Conservation (phyloP, 2,888 invertebrate genomes). For the Agonum fuliginosum region DNA sequence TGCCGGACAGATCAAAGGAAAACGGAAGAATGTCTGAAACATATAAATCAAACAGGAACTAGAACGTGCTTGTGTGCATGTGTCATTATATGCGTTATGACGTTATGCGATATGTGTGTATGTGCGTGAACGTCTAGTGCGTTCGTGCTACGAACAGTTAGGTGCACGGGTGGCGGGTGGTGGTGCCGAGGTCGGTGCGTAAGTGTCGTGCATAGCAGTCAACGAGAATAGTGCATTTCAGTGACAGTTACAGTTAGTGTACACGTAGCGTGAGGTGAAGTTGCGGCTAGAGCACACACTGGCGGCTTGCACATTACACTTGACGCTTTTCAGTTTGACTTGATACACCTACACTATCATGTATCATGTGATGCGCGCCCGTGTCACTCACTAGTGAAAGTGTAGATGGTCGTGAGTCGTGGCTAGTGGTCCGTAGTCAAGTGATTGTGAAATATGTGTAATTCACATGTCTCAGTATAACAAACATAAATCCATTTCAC, state of each 20-base stretch:
- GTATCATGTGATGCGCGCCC: slow-evolving; percentile 32
- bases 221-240: slow-evolving; percentile 27
- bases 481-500: slow-evolving; percentile 3
- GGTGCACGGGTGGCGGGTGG: slow-evolving; percentile 10
- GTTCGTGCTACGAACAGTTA: slow-evolving; percentile 40
- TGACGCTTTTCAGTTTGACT: slow-evolving; percentile 17
- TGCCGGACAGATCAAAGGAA: slow-evolving; percentile 75
- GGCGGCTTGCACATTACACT: neutral
- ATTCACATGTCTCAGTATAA: neutral
- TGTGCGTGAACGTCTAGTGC: slow-evolving; percentile 9
- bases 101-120: neutral
- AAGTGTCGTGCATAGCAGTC: slow-evolving; percentile 47
- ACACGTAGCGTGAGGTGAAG: slow-evolving; percentile 23
- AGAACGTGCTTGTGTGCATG: slow-evolving; percentile 53
- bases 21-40: slow-evolving; percentile 77
- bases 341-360: slow-evolving; percentile 25
- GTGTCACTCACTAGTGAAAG: slow-evolving; percentile 36
- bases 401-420: too few species aligned
- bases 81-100: neutral
- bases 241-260: slow-evolving; percentile 27
- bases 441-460: neutral
- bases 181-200: slow-evolving; percentile 39
- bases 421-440: slow-evolving; percentile 28
- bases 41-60: slow-evolving; percentile 69
- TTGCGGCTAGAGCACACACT: slow-evolving; percentile 26